phyloP scores from a whole-genome alignment of 1,140 invertebrate species.

The Eueides isabella region DNA sequence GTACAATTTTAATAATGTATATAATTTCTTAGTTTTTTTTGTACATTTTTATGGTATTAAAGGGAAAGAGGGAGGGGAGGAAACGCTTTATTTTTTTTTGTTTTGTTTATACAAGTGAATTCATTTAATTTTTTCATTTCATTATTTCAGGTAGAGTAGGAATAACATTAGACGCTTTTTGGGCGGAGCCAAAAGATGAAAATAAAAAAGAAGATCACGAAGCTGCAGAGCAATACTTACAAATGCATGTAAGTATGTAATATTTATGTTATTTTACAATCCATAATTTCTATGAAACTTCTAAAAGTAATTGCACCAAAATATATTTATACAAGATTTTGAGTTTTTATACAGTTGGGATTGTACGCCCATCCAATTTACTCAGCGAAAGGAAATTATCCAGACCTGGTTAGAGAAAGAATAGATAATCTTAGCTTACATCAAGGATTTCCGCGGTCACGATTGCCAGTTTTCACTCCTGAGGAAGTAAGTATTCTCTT shows the following conservation, averaged over 20 bases:
- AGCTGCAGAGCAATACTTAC: conserved; percentile 81
- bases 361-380: conserved; percentile 86
- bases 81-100: too few species aligned
- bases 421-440: conserved; percentile 82
- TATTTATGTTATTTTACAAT: not conserved
- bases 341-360: conserved; percentile 74
- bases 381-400: conserved; percentile 85
- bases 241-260: conserved; percentile 75
- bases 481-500: conserved; percentile 71
- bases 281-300: too few species aligned
- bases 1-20: conserved; percentile 49
- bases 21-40: not conserved
- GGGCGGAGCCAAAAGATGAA: conserved; percentile 81
- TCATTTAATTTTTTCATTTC: not conserved
- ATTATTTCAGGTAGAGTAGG: conserved; percentile 82
- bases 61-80: too few species aligned
- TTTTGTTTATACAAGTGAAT: not conserved
- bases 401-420: conserved; percentile 83
- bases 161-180: conserved; percentile 83
- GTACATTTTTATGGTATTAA: not conserved
- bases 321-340: too few species aligned
- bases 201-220: conserved; percentile 74
- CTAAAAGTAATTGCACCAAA: too few species aligned
- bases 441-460: conserved; percentile 83
- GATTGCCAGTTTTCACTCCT: conserved; percentile 84